phyloP scores from a whole-genome alignment of 2,888 invertebrate genomes.

The Perdita meconis region DNA sequence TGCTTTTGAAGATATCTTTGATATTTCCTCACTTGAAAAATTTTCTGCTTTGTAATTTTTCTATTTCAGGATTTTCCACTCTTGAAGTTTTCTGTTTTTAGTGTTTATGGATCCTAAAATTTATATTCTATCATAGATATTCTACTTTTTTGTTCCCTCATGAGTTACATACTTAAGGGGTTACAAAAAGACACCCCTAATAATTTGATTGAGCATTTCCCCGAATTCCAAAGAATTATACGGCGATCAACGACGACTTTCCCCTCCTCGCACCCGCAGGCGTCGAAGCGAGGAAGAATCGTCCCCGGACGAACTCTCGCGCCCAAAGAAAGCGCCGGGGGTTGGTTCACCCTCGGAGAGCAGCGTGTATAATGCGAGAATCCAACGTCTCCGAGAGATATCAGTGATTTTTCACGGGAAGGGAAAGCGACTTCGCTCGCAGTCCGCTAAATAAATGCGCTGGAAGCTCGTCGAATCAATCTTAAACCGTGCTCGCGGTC shows the following conservation, averaged over 20 bases:
- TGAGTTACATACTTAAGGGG: too few species aligned
- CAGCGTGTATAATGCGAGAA: constrained; percentile 40
- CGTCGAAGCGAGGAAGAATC: constrained; percentile 1
- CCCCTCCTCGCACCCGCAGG: constrained; percentile 1
- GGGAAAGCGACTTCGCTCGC: constrained; percentile 49
- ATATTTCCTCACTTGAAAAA: too few species aligned
- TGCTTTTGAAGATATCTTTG: too few species aligned
- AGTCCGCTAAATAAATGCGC: constrained; percentile 73
- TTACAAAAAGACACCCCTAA: background rate
- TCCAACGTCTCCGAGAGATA: constrained; percentile 62
- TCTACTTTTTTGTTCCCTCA: too few species aligned
- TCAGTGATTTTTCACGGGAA: constrained; percentile 62
- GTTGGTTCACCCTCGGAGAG: background rate
- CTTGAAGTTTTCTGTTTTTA: background rate
- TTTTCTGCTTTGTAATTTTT: background rate
- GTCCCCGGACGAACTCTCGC: constrained; percentile 16
- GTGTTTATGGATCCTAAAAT: too few species aligned
- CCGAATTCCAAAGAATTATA: background rate
- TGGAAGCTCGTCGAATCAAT: constrained; percentile 66
- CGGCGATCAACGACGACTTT: background rate
- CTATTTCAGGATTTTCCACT: background rate
- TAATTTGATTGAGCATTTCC: background rate
- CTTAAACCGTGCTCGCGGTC: constrained; percentile 49
- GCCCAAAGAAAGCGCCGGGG: constrained; percentile 4
- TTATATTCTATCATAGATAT: too few species aligned